These are phyloP conservation scores for Antheraea assamensis DNA, from an alignment of 2,888 invertebrate species.

Conservation along the genomic window DNA sequence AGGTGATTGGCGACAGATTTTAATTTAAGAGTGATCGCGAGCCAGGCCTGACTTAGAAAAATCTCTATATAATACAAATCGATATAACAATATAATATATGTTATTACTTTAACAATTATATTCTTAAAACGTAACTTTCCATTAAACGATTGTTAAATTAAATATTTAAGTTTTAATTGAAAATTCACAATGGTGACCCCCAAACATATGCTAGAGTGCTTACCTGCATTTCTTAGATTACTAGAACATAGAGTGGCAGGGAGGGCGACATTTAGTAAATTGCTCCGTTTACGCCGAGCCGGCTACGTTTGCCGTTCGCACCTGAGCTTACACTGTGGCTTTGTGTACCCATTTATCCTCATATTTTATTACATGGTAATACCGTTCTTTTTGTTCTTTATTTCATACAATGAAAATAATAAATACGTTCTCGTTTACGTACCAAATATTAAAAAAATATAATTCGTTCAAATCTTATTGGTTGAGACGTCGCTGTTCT, in stretches of 20 bases:
- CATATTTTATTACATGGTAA: neutral
- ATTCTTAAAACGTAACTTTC: too few species aligned
- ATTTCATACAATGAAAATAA: neutral
- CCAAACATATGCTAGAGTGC: neutral
- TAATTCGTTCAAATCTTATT: too few species aligned
- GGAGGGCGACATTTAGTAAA: constrained; percentile 41
- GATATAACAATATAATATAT: too few species aligned
- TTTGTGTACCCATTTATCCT: neutral
- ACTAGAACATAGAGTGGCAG: constrained; percentile 22
- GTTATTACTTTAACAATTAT: too few species aligned
- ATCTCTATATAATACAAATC: too few species aligned
- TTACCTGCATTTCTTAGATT: constrained; percentile 27
- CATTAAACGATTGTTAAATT: too few species aligned
- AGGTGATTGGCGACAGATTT: too few species aligned
- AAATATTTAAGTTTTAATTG: neutral
- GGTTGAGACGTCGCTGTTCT: too few species aligned
- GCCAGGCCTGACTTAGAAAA: too few species aligned
- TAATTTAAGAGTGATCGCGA: too few species aligned
- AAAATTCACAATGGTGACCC: neutral
- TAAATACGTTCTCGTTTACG: neutral
- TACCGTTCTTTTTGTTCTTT: neutral
- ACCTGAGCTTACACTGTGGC: constrained; percentile 28
- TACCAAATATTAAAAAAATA: neutral
- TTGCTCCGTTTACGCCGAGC: constrained; percentile 36
- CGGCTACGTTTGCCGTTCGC: constrained; percentile 22